phyloP scores from a whole-genome alignment of 2,797 vertebrate species.

The Phalloptychus januarius region DNA sequence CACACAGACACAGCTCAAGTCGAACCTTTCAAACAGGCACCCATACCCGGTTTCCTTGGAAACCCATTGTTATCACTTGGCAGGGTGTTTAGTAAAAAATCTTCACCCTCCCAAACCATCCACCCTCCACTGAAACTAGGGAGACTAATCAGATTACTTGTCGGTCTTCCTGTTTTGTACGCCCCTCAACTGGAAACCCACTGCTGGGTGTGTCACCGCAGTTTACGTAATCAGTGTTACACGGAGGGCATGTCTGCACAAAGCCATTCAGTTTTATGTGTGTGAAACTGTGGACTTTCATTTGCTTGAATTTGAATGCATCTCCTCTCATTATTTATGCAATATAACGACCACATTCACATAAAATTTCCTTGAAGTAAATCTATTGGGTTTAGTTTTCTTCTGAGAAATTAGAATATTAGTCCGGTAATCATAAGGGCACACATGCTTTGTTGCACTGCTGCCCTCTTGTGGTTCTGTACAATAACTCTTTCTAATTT shows the following conservation, averaged over 20 bases:
- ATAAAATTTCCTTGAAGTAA: neutral
- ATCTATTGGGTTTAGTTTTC: neutral
- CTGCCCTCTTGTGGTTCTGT: constrained; percentile 66
- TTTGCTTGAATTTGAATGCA: neutral
- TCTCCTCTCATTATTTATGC: neutral
- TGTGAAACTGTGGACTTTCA: constrained; percentile 17
- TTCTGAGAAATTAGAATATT: neutral
- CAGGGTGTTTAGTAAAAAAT: constrained; percentile 36
- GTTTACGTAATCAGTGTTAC: constrained; percentile 58
- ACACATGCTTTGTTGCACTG: constrained; percentile 5
- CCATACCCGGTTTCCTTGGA: constrained; percentile 43
- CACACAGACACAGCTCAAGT: constrained; percentile 12
- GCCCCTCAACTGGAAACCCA: constrained; percentile 29
- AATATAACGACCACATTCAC: neutral
- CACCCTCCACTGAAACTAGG: constrained; percentile 17
- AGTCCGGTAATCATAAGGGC: neutral
- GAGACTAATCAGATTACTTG: constrained; percentile 51
- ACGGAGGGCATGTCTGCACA: constrained; percentile 58
- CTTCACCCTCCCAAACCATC: constrained; percentile 16
- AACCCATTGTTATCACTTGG: constrained; percentile 47
- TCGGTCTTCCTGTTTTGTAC: constrained; percentile 44
- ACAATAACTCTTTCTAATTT: constrained; percentile 12
- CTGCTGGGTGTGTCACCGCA: constrained; percentile 56
- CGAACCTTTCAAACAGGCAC: constrained; percentile 16
- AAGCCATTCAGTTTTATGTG: constrained; percentile 9